Conservation (phyloP, 2,797 vertebrate genomes). For the Spatula clypeata region DNA sequence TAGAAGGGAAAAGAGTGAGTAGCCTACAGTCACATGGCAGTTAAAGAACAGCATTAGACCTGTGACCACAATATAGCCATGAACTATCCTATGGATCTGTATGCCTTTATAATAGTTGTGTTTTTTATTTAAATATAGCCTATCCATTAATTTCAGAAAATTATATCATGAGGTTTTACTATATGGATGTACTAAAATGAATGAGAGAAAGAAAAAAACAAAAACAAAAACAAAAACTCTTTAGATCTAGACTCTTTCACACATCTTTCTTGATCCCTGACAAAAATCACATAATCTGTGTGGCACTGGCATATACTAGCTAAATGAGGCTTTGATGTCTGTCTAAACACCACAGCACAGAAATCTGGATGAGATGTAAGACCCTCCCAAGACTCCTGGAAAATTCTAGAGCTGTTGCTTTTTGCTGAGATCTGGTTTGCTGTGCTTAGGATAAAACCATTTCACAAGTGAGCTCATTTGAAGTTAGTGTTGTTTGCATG, state of each 20-base stretch:
- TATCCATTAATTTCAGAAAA: not conserved
- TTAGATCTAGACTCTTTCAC: not conserved
- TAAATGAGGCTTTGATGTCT: not conserved
- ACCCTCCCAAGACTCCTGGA: not conserved
- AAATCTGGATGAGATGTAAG: not conserved
- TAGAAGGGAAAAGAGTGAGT: fast-evolving
- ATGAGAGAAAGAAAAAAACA: not conserved
- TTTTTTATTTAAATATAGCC: not conserved
- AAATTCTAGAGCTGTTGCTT: not conserved
- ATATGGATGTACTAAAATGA: not conserved
- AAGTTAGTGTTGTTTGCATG: fast-evolving
- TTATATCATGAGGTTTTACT: not conserved
- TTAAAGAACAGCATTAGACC: not conserved
- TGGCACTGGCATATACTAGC: not conserved
- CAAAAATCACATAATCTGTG: not conserved
- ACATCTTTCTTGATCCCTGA: not conserved
- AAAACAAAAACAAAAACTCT: not conserved
- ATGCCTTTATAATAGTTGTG: fast-evolving
- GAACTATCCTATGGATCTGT: not conserved
- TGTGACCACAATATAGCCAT: not conserved
- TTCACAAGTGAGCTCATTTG: not conserved
- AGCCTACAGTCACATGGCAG: fast-evolving
- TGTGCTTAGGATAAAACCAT: not conserved
- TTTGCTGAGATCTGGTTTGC: not conserved
- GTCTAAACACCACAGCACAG: not conserved